Base-by-base conservation (phyloP, 2,888 invertebrate species). In the Standfussiana lucernea region DNA sequence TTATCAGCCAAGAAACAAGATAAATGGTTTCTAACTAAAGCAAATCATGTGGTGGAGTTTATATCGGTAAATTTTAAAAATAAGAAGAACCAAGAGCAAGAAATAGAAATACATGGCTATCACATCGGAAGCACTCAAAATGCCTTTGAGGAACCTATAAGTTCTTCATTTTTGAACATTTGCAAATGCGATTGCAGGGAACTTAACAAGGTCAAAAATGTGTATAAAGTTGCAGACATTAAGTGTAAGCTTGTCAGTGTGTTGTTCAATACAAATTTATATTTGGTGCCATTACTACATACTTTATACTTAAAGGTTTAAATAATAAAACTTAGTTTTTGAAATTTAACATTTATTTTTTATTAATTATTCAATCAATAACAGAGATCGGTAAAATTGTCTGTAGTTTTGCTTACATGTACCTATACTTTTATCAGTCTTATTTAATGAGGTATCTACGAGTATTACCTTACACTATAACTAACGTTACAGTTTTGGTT, bases 31-130 rank as follows among this genome's bases (percentile, higher is more conserved):
- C 37, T 68, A n/a, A 68, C 68, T 37, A 53, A 37, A n/a, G 11
- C 35, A 68, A 68, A 68, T 53, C 28, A 68, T 10, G n/a, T 68
- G 35, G 50, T 68, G 24, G 47, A 67, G 68, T 53, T 69, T 32
- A 66, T 45, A 66, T 68, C 35, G 15, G 47, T 0, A n/a, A 68
- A 68, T 68, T 37, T 10, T 2, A 18, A 45, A 45, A 45, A 45
- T 40, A 40, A 40, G 40, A 8, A 67, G 8, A 50, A 50, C 1
- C 50, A 50, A 68, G 50, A 50, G 47, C 47, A 35, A 35, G 50
- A 68, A 50, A 68, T 68, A 68, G 68, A 68, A 68, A 68, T 68
- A 50, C 35, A 68, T 35, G 68, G 68, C 11, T 68, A 68, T 68
- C 68, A 35, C 2, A 37, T 35, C 35, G 6, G n/a, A 50, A 50